These are phyloP conservation scores for Steromphala cineraria DNA, from an alignment of 2,888 invertebrate genomes.

Conservation along the genomic window DNA sequence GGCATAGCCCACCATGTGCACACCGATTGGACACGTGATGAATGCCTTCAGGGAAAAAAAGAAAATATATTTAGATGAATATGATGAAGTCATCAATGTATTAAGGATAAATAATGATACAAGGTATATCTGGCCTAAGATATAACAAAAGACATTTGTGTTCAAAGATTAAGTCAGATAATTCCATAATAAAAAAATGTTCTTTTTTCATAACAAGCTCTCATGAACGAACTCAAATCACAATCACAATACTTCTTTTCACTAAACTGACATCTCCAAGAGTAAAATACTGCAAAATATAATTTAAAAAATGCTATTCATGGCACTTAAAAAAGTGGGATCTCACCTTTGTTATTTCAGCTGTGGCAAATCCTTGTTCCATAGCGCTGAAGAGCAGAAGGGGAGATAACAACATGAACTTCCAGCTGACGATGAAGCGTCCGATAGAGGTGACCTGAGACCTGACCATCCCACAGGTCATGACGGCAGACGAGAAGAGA, in stretches of 20 bases:
- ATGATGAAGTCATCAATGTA: background rate
- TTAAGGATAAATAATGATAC: no score
- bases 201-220: no score
- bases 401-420: conserved; percentile 59
- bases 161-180: no score
- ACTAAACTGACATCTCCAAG: no score
- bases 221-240: no score
- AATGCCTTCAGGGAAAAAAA: conserved; percentile 60
- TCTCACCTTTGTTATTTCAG: conserved; percentile 70
- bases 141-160: background rate
- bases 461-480: conserved; percentile 35
- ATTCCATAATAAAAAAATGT: no score
- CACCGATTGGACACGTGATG: conserved; percentile 78
- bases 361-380: conserved; percentile 67
- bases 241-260: no score
- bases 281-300: no score
- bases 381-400: conserved; percentile 66
- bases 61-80: background rate
- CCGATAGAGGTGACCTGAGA: conserved; percentile 53
- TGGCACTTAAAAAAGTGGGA: no score
- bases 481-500: conserved; percentile 23
- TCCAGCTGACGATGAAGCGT: conserved; percentile 53
- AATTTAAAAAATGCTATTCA: no score
- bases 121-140: no score
- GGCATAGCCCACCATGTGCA: conserved; percentile 95